Conservation (phyloP, 1,140 invertebrate species). For the Eurosta solidaginis region DNA sequence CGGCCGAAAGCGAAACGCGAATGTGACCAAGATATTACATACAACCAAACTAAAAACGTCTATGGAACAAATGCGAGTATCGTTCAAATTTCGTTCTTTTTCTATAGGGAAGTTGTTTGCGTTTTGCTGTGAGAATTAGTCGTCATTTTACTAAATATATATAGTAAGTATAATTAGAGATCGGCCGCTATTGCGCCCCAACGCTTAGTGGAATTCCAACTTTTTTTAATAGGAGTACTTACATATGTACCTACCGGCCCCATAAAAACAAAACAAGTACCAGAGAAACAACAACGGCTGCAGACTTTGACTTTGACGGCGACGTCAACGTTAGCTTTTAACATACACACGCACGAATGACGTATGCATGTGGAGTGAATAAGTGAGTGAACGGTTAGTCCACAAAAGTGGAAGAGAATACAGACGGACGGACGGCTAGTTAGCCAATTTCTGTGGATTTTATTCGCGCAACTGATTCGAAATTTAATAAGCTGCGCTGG, state of each 20-base stretch:
- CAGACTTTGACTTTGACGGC: not conserved
- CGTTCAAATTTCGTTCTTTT: conserved; percentile 23
- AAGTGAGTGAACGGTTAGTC: conserved; percentile 17
- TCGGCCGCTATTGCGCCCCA: not conserved
- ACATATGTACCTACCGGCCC: conserved; percentile 10
- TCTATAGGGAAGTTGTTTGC: not conserved
- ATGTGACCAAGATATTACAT: not conserved
- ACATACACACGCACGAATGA: not conserved
- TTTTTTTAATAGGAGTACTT: too few species aligned
- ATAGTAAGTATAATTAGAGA: not conserved
- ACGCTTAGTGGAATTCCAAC: conserved; percentile 20
- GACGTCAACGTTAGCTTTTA: not conserved
- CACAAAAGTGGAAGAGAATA: conserved; percentile 22
- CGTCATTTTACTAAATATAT: not conserved
- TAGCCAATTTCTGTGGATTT: conserved; percentile 11
- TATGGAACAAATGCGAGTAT: not conserved
- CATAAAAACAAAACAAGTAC: not conserved
- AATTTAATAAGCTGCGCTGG: not conserved
- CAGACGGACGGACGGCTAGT: not conserved
- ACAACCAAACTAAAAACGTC: not conserved
- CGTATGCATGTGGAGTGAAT: conserved; percentile 30
- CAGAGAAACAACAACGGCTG: not conserved
- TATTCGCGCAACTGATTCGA: conserved; percentile 1
- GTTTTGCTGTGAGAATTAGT: not conserved
- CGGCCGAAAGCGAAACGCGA: conserved; percentile 27